A percentile compares a stretch with the other conserved stretches of the same genome.
These are phyloP conservation scores for Microctonus brassicae DNA, from an alignment of 2,888 invertebrate species.

Conservation along the genomic window DNA sequence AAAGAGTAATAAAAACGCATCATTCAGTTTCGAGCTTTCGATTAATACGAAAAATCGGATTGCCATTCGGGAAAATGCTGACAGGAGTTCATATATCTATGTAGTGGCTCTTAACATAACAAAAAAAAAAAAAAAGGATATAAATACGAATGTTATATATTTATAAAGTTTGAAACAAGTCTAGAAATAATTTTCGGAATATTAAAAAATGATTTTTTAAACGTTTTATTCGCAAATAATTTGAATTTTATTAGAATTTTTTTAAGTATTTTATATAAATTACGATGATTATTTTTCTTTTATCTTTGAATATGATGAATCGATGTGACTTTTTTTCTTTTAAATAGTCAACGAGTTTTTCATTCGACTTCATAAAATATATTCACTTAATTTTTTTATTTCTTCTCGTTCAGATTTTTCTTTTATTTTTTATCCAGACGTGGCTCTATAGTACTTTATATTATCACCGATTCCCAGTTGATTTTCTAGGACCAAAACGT, in stretches of 20 bases:
- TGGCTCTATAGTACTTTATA: not conserved
- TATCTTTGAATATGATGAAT: not conserved
- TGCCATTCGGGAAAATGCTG: conserved; percentile 17
- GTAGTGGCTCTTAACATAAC: not conserved
- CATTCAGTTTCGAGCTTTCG: conserved; percentile 19
- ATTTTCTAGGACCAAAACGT: not conserved
- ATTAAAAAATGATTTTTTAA: too few relatives aligned
- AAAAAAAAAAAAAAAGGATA: too few relatives aligned
- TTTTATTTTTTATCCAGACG: not conserved
- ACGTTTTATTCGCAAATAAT: too few relatives aligned
- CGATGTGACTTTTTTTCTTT: too few relatives aligned
- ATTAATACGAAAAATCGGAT: conserved; percentile 30
- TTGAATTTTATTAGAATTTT: too few relatives aligned
- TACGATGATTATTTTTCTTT: too few relatives aligned
- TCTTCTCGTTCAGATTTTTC: not conserved
- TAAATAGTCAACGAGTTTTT: not conserved
- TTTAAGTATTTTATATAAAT: too few relatives aligned
- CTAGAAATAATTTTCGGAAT: too few relatives aligned
- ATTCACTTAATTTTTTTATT: not conserved
- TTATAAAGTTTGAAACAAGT: too few relatives aligned
- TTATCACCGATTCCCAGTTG: not conserved
- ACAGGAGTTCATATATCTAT: not conserved
- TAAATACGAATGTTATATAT: too few relatives aligned
- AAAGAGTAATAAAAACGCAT: conserved; percentile 19
- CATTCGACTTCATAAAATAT: not conserved